These are phyloP conservation scores for Polypterus bichir DNA, from an alignment of 2,113 vertebrate genomes.

Conservation along the genomic window DNA sequence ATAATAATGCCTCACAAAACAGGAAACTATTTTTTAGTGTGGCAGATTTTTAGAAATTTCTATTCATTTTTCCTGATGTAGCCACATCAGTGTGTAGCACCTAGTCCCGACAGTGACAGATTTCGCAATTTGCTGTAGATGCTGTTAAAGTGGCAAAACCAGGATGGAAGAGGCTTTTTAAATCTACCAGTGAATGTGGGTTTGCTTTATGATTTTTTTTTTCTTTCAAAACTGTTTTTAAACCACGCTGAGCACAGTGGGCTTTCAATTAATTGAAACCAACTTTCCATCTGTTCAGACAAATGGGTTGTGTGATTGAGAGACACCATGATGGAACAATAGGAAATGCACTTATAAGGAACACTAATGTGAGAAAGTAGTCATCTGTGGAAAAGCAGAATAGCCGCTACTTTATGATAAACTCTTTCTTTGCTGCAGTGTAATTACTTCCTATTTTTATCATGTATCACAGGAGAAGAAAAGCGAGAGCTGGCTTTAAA, in stretches of 20 bases:
- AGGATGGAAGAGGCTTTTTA: too few species aligned
- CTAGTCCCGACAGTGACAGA: too few species aligned
- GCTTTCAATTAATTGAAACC: constrained; percentile 54
- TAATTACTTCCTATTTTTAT: constrained; percentile 22
- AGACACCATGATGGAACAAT: constrained; percentile 38
- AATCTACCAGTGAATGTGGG: too few species aligned
- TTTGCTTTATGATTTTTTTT: constrained; percentile 3
- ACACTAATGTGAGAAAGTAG: constrained; percentile 30
- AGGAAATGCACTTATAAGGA: constrained; percentile 29
- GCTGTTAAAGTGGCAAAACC: too few species aligned
- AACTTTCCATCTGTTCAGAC: constrained; percentile 48
- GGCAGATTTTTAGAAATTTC: too few species aligned
- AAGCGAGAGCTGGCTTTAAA: too few species aligned
- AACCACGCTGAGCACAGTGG: constrained; percentile 44
- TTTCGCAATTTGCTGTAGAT: too few species aligned
- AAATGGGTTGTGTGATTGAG: constrained; percentile 42
- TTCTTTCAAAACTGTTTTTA: constrained; percentile 28
- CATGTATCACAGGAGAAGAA: too few species aligned
- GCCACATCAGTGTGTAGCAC: too few species aligned
- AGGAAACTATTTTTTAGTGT: too few species aligned
- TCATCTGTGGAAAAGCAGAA: constrained; percentile 34
- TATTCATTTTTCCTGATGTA: too few species aligned
- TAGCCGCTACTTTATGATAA: constrained; percentile 18
- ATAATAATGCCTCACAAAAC: too few species aligned
- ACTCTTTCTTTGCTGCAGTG: constrained; percentile 32